These are phyloP conservation scores for Tragelaphus scriptus DNA, from an alignment of 2,113 vertebrate species.

Conservation along the genomic window DNA sequence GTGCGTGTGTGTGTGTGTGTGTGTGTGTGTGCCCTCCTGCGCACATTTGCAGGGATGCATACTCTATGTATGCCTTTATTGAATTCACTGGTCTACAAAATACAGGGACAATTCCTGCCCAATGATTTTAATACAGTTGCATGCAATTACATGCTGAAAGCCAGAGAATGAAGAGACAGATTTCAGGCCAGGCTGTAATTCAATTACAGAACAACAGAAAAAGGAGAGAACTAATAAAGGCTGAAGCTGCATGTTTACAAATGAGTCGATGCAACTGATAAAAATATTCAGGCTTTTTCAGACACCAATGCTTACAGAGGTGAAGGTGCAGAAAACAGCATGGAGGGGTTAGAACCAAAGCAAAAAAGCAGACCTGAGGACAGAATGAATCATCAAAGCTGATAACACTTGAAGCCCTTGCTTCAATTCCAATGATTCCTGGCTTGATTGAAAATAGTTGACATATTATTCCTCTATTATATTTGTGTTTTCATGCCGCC, in stretches of 20 bases:
- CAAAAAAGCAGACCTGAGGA: not conserved
- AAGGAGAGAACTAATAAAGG: not conserved
- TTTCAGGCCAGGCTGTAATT: not conserved
- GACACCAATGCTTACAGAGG: not conserved
- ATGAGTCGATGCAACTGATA: not conserved
- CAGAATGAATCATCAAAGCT: not conserved
- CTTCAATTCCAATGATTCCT: not conserved
- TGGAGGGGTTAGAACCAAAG: not conserved
- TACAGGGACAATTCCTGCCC: not conserved
- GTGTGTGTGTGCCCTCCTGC: no score
- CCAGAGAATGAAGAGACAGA: not conserved
- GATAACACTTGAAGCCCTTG: not conserved
- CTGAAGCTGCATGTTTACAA: not conserved
- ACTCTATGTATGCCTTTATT: not conserved
- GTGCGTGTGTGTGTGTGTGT: not conserved
- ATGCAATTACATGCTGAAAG: not conserved
- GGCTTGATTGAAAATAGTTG: slow-evolving; percentile 2
- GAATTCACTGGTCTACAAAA: not conserved
- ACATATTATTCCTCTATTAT: not conserved
- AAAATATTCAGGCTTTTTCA: not conserved
- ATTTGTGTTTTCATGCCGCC: slow-evolving; percentile 14
- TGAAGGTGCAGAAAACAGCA: not conserved
- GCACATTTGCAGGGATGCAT: not conserved
- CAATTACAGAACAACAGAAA: not conserved
- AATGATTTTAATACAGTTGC: not conserved